Percentiles rank a stretch among this genome's conserved stretches.
phyloP scores from a whole-genome alignment of 2,797 vertebrate genomes.

The Neosilurus mollespiculum region DNA sequence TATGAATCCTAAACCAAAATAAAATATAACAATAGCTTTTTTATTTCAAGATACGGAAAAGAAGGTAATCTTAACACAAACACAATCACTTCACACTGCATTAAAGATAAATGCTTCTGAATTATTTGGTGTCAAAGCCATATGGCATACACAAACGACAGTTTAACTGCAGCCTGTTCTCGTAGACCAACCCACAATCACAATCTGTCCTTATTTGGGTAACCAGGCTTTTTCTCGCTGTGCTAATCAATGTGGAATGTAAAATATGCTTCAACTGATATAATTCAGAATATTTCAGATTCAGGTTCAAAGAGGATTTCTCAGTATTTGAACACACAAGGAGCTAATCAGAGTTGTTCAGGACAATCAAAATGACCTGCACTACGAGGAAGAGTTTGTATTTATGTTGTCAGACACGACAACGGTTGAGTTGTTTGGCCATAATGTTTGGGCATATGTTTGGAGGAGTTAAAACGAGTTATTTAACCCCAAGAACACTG shows the following conservation, averaged over 20 bases:
- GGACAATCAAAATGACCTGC: neutral
- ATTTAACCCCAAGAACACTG: too few relatives aligned
- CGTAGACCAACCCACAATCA: neutral
- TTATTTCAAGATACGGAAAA: neutral
- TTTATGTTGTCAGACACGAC: too few relatives aligned
- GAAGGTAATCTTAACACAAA: neutral
- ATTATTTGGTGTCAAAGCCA: neutral
- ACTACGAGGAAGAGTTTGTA: too few relatives aligned
- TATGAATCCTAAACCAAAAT: neutral
- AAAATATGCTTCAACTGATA: conserved; percentile 1
- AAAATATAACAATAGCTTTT: neutral
- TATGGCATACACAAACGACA: neutral
- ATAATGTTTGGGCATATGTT: too few relatives aligned
- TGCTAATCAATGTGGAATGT: conserved; percentile 43
- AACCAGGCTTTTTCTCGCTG: conserved; percentile 37
- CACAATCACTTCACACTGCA: neutral
- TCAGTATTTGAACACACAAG: neutral
- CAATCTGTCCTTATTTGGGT: conserved; percentile 38
- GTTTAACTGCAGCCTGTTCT: neutral
- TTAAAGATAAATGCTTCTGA: neutral
- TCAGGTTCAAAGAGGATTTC: neutral
- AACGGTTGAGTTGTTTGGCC: too few relatives aligned
- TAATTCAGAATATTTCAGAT: neutral
- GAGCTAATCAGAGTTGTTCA: neutral
- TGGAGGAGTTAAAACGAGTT: too few relatives aligned